These are phyloP conservation scores for Leucoraja erinaceus DNA, from an alignment of 2,113 vertebrate species.

Conservation along the genomic window DNA sequence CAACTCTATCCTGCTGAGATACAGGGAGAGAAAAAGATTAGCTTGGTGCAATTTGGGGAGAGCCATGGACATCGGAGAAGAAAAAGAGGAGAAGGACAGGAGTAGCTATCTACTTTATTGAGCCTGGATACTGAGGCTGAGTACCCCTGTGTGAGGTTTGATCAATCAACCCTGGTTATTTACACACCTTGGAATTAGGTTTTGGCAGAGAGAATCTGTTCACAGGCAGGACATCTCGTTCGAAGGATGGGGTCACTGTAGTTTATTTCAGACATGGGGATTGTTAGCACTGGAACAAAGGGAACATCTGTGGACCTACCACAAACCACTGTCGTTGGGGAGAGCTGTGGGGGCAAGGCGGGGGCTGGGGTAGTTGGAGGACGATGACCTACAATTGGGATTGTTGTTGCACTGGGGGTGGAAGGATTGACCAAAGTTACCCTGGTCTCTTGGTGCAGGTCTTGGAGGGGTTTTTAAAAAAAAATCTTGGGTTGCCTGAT, in stretches of 20 bases:
- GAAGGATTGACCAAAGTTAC: neutral
- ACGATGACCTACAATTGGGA: neutral
- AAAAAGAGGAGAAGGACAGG: neutral
- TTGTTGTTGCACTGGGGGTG: neutral
- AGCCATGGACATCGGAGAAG: neutral
- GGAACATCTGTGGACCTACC: neutral
- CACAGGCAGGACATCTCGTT: too few species aligned
- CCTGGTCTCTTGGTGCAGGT: neutral
- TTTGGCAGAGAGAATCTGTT: too few species aligned
- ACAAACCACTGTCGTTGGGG: neutral
- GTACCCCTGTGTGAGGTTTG: too few species aligned
- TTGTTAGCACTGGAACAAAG: neutral
- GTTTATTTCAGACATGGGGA: neutral
- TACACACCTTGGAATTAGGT: too few species aligned
- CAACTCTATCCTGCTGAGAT: conserved; percentile 66
- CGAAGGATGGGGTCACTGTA: too few species aligned
- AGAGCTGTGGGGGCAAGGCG: too few species aligned
- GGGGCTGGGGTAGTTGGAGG: neutral
- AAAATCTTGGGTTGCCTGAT: neutral
- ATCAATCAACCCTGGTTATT: too few species aligned
- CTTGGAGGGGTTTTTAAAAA: neutral
- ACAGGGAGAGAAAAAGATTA: conserved; percentile 39
- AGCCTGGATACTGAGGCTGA: neutral
- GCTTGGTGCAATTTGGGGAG: neutral
- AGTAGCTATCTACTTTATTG: neutral